Evolutionary conservation across 2,797 vertebrate genomes (phyloP).

Genomic region (Enteromius trimaculatus): DNA sequence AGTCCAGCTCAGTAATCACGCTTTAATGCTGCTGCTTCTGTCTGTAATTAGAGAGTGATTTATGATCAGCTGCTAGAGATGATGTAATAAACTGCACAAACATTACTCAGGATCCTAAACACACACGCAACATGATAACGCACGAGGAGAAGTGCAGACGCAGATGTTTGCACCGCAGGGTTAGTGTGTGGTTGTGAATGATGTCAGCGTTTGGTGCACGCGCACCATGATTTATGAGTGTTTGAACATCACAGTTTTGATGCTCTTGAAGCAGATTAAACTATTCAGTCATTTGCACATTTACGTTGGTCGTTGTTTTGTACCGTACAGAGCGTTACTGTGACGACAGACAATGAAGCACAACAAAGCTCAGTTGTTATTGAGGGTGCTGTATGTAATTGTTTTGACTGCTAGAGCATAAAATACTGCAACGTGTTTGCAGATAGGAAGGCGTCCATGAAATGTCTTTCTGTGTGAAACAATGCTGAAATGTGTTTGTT

Average conservation of each 20-base stretch:
- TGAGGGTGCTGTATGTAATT: not conserved
- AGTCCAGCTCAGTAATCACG: not conserved
- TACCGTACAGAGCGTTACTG: not conserved
- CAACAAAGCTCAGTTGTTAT: not conserved
- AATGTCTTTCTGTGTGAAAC: not conserved
- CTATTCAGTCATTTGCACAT: not conserved
- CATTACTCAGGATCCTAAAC: not conserved
- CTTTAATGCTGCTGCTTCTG: not conserved
- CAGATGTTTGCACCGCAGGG: not conserved
- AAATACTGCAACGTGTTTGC: not conserved
- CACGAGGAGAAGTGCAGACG: not conserved
- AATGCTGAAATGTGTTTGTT: not conserved
- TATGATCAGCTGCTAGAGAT: constrained; percentile 6
- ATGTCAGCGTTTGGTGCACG: not conserved
- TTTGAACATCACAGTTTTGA: not conserved
- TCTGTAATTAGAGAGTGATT: not conserved
- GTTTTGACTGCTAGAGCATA: not conserved
- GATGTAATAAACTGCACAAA: not conserved
- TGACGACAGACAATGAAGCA: not conserved
- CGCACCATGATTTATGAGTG: not conserved
- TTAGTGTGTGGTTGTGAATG: not conserved
- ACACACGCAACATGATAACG: not conserved
- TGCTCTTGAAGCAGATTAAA: not conserved
- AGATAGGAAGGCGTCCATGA: not conserved
- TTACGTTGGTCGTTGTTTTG: not conserved